Percentiles rank a stretch among this genome's conserved stretches.
Evolutionary conservation across 2,888 invertebrate species (phyloP).

Genomic region (Nysson spinosus): DNA sequence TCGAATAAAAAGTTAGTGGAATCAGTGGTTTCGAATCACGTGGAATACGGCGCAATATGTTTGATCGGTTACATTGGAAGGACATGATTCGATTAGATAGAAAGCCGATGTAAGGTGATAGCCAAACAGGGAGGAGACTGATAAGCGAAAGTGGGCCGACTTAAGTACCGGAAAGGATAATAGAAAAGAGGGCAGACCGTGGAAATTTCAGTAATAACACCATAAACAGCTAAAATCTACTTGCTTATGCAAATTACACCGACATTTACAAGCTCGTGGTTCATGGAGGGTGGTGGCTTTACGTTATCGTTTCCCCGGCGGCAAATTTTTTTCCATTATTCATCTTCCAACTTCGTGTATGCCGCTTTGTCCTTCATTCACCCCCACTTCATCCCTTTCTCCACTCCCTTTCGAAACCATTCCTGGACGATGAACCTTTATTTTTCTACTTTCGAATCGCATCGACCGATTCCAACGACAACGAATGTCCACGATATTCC

Average conservation of each 20-base stretch:
- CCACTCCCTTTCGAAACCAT: too few relatives aligned
- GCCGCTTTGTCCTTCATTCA: neutral
- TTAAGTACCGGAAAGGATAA: constrained; percentile 14
- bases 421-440: too few relatives aligned
- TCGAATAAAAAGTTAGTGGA: too few relatives aligned
- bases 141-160: constrained; percentile 8
- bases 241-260: neutral
- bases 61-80: neutral
- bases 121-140: constrained; percentile 3
- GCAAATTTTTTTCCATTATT: neutral
- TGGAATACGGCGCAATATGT: neutral
- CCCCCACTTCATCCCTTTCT: too few relatives aligned
- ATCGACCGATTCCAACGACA: too few relatives aligned
- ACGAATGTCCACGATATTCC: too few relatives aligned
- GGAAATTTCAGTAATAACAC: neutral
- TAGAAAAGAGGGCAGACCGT: neutral
- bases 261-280: neutral
- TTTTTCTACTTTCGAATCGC: too few relatives aligned
- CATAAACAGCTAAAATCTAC: neutral
- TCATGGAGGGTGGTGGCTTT: constrained; percentile 2
- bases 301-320: neutral
- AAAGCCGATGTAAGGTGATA: constrained; percentile 12
- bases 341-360: neutral
- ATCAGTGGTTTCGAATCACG: neutral
- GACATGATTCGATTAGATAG: constrained; percentile 10